A percentile compares a stretch with the other conserved stretches of the same genome.
phyloP scores from a whole-genome alignment of 2,797 vertebrate genomes.

The Lacerta agilis region DNA sequence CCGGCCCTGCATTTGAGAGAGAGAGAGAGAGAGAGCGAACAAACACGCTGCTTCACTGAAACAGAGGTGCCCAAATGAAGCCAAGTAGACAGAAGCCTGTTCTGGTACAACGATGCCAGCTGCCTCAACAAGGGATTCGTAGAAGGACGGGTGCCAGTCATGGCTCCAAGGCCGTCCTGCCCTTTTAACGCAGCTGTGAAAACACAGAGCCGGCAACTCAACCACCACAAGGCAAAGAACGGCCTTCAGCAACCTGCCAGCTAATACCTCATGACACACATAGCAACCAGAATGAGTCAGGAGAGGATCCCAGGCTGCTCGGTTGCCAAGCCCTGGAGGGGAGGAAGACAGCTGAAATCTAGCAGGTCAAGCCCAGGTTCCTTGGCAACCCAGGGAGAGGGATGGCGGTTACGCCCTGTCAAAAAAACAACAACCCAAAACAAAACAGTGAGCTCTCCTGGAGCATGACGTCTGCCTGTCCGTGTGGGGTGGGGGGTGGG shows the following conservation, averaged over 20 bases:
- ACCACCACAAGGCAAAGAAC: background rate
- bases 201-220: background rate
- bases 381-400: background rate
- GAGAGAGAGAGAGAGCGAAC: too few relatives aligned
- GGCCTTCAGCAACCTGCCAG: background rate
- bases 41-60: background rate
- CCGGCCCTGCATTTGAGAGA: too few relatives aligned
- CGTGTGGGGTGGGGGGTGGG: too few relatives aligned
- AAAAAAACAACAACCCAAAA: too few relatives aligned
- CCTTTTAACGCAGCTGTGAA: slow-evolving; percentile 11
- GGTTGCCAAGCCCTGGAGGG: background rate
- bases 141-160: background rate
- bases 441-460: background rate
- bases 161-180: background rate
- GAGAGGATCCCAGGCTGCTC: background rate
- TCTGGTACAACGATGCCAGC: too few relatives aligned
- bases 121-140: background rate
- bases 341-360: slow-evolving; percentile 5
- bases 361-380: slow-evolving; percentile 3
- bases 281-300: slow-evolving; percentile 21
- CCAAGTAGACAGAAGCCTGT: too few relatives aligned
- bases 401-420: background rate
- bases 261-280: slow-evolving; percentile 26
- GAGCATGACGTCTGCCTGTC: background rate
- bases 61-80: background rate